Conservation (phyloP, 2,113 vertebrate genomes). For the Erythrocercus mccallii region DNA sequence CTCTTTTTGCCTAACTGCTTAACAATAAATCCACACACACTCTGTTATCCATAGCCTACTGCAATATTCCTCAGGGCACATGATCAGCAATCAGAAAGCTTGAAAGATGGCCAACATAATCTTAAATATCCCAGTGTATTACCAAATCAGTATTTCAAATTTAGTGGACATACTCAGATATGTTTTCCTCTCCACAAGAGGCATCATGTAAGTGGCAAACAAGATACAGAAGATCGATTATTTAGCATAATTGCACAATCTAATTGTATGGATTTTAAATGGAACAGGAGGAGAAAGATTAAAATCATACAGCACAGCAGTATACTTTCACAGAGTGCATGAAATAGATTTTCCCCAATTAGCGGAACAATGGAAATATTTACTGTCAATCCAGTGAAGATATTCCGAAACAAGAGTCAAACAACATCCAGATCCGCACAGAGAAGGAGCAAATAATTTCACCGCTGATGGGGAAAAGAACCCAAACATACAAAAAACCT, state of each 20-base stretch:
- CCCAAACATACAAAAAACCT: not conserved
- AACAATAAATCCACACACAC: slow-evolving; percentile 44
- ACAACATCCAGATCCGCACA: slow-evolving; percentile 23
- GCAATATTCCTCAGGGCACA: slow-evolving; percentile 38
- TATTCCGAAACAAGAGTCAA: slow-evolving; percentile 12
- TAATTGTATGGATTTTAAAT: slow-evolving; percentile 61
- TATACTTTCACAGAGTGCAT: slow-evolving; percentile 53
- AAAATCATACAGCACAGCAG: slow-evolving; percentile 51
- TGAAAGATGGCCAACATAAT: slow-evolving; percentile 49
- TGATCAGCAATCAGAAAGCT: slow-evolving; percentile 41
- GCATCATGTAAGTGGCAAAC: slow-evolving; percentile 51
- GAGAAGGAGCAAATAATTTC: not conserved
- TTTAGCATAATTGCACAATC: slow-evolving; percentile 62
- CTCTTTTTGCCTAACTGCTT: slow-evolving; percentile 49
- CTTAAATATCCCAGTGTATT: slow-evolving; percentile 63
- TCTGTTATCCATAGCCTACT: slow-evolving; percentile 21
- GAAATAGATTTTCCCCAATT: slow-evolving; percentile 64
- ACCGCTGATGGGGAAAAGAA: not conserved
- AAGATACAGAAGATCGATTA: slow-evolving; percentile 58
- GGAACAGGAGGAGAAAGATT: slow-evolving; percentile 49
- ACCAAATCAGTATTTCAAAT: slow-evolving; percentile 61
- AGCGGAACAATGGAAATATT: slow-evolving; percentile 55
- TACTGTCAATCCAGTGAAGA: slow-evolving; percentile 42
- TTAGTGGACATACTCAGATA: slow-evolving; percentile 44
- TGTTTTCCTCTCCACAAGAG: slow-evolving; percentile 37